Evolutionary conservation across 1,140 invertebrate species (phyloP), one percentile per base, ranked within the genome.

Genomic region (Drosophila kurseongensis): DNA sequence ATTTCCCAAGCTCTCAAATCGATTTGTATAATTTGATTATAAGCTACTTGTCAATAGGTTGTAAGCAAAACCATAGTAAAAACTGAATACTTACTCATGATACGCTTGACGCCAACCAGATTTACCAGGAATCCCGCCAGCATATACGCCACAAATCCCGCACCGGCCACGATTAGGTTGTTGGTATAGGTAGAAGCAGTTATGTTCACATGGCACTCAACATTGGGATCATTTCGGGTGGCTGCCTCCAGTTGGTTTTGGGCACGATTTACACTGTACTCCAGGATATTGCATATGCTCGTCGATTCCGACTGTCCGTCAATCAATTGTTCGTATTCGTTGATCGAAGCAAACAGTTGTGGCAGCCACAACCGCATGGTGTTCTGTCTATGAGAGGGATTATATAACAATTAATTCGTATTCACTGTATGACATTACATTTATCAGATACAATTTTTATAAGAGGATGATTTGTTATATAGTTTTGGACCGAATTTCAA

Each of bases 341-440:
- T 92, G 23, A 94, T 91, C 18, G 93, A 93, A 38, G 93, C 89
- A 71, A 94, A 94, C 0, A 95, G 80, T 61, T 94, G 93, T 0
- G 94, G 94, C 45, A 94, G 85, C 94, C 94, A 95, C 38, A 90
- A 52, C 1, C 84, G 90, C 67, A 91, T 91, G 7, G 84, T 91
- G 44, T 91, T 90, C 40, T 89, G 89, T 0, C 83, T 78, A 12
- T 7, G 2, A 32, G 6, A 4, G 29, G 29, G 29, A 32, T 32
- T 32, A 32, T 32, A 2, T 32, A 32, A 32, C 29, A 7, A 32
- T 7, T 32, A 32, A 32, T 8, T 7, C 1, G 29, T 8, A 32
- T 32, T 6, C 6, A 32, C 8, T 32, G 29, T 8, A 32, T 32
- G 8, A 8, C 6, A 32, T 32, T 32, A 32, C 1, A 32, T 8